phyloP scores from a whole-genome alignment of 2,113 vertebrate genomes.

The Pelusios castaneus region DNA sequence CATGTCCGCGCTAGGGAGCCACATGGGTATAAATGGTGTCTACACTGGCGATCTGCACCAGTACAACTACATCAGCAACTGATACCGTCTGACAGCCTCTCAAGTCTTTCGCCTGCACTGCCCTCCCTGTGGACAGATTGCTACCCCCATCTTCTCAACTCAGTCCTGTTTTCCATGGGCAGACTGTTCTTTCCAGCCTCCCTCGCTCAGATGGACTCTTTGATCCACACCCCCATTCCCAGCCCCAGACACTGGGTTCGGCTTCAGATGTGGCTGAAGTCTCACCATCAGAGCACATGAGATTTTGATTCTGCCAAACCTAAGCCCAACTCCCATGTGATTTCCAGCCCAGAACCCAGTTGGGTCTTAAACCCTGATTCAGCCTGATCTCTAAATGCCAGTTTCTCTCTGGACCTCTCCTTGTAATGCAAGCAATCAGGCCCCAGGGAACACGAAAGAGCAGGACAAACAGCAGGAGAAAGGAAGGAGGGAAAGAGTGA shows the following conservation, averaged over 20 bases:
- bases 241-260: background rate
- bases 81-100: background rate
- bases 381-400: background rate
- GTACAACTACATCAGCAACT: accelerated
- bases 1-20: background rate
- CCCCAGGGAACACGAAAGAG: background rate
- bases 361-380: background rate
- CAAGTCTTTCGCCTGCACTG: background rate
- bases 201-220: background rate
- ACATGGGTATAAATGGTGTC: background rate
- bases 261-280: background rate
- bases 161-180: background rate
- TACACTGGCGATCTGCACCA: background rate
- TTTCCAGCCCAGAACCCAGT: background rate
- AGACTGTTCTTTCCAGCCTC: background rate
- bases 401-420: background rate
- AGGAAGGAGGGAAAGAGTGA: background rate
- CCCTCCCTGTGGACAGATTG: background rate
- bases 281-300: background rate
- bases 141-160: background rate
- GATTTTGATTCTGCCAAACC: background rate
- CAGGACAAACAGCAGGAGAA: background rate
- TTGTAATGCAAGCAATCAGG: background rate
- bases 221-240: background rate
- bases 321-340: background rate